Percentiles rank a stretch among this genome's conserved stretches.
phyloP scores from a whole-genome alignment of 2,797 vertebrate species.

The Gallinago solitaria region DNA sequence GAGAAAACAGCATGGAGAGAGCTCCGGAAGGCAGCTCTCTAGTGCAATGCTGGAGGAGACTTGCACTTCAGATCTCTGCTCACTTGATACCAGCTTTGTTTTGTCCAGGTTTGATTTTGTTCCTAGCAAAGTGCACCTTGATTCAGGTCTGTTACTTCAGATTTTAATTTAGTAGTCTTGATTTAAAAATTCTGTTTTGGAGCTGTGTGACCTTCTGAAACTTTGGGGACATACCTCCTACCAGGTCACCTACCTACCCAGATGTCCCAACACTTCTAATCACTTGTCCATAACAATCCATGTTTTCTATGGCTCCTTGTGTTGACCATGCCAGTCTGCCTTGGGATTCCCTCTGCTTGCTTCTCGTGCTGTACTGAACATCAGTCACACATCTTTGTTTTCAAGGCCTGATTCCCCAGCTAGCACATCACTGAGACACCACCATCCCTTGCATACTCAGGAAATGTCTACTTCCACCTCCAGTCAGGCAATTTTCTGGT shows the following conservation, averaged over 20 bases:
- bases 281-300: background rate
- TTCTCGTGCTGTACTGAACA: background rate
- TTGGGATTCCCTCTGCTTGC: background rate
- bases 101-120: background rate
- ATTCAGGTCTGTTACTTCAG: background rate
- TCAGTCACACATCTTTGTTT: background rate
- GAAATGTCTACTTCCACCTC: conserved; percentile 2
- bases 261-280: background rate
- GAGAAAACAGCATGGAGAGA: background rate
- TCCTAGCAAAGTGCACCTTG: background rate
- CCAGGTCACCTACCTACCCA: background rate
- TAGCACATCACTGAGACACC: background rate
- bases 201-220: background rate
- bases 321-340: background rate
- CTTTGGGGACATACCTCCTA: background rate
- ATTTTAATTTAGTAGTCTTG: background rate
- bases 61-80: background rate
- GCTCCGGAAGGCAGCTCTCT: background rate
- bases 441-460: background rate
- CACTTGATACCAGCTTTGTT: background rate
- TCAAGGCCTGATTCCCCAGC: background rate
- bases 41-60: background rate
- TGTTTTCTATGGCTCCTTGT: background rate
- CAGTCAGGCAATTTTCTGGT: background rate
- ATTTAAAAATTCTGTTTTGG: background rate